Percentiles rank a stretch among this genome's conserved stretches.
Conservation (phyloP, 2,113 vertebrate species). For the Capreolus pygargus region DNA sequence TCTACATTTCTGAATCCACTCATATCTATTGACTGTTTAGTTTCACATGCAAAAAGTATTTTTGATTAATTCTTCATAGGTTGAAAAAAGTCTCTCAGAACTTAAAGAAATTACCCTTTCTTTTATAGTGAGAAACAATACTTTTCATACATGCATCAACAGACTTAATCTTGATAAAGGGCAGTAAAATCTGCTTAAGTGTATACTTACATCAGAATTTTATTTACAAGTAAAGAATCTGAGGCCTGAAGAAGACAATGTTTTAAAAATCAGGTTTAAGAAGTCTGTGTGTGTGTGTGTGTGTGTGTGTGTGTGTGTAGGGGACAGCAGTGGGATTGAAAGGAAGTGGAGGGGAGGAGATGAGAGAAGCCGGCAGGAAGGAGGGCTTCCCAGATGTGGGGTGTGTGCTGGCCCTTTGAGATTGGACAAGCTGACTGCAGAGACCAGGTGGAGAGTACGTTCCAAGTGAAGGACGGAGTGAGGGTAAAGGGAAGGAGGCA, state of each 20-base stretch:
- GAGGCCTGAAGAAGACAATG: background rate
- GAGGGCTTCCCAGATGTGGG: background rate
- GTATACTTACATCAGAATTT: background rate
- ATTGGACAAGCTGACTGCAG: background rate
- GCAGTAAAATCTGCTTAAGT: background rate
- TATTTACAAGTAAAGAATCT: background rate
- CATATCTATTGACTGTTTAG: background rate
- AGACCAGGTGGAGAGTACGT: background rate
- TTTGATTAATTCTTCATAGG: slow-evolving; percentile 22
- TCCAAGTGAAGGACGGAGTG: background rate
- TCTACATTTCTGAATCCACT: background rate
- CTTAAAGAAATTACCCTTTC: background rate
- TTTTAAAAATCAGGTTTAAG: background rate
- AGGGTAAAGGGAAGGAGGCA: background rate
- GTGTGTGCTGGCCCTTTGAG: background rate
- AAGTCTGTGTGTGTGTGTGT: background rate
- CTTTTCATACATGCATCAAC: background rate
- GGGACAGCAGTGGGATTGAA: background rate
- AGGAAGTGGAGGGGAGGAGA: background rate
- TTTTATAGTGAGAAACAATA: background rate
- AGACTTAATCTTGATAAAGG: background rate
- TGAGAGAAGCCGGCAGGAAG: background rate
- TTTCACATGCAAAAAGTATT: background rate
- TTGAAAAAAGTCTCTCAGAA: background rate
- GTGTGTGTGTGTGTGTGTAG: background rate